These are phyloP conservation scores for Catocala sponsa DNA, from an alignment of 2,888 invertebrate genomes.

Conservation along the genomic window DNA sequence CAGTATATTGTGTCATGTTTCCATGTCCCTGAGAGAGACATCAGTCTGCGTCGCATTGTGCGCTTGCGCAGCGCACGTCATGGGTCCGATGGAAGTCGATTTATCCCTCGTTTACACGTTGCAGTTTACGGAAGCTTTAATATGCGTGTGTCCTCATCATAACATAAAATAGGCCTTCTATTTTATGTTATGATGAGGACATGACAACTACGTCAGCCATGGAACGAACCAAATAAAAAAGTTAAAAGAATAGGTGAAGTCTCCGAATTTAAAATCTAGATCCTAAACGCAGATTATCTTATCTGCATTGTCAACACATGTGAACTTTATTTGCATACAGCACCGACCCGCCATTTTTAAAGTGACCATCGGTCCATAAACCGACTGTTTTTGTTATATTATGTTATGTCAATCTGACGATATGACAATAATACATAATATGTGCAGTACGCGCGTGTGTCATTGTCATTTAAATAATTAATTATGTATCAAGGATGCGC, in stretches of 20 bases:
- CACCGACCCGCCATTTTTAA: conserved; percentile 5
- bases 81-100: too few species aligned
- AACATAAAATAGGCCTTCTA: too few species aligned
- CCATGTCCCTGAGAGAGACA: too few species aligned
- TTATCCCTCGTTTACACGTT: too few species aligned
- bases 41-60: too few species aligned
- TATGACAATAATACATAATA: conserved; percentile 15
- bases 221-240: too few species aligned
- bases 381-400: conserved; percentile 22
- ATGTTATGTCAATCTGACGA: conserved; percentile 16
- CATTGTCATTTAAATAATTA: conserved; percentile 32
- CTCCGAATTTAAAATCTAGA: not conserved
- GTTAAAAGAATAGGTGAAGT: not conserved
- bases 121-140: too few species aligned
- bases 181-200: too few species aligned
- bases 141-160: too few species aligned
- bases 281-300: conserved; percentile 5
- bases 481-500: conserved; percentile 5
- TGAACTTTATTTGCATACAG: conserved; percentile 7
- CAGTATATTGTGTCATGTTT: too few species aligned
- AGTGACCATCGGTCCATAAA: conserved; percentile 15
- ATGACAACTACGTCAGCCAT: too few species aligned
- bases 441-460: conserved; percentile 10
- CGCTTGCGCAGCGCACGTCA: too few species aligned
- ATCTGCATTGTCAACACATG: conserved; percentile 5